Conservation (phyloP, 1,140 invertebrate species). For the Drosophila pseudoananassae region DNA sequence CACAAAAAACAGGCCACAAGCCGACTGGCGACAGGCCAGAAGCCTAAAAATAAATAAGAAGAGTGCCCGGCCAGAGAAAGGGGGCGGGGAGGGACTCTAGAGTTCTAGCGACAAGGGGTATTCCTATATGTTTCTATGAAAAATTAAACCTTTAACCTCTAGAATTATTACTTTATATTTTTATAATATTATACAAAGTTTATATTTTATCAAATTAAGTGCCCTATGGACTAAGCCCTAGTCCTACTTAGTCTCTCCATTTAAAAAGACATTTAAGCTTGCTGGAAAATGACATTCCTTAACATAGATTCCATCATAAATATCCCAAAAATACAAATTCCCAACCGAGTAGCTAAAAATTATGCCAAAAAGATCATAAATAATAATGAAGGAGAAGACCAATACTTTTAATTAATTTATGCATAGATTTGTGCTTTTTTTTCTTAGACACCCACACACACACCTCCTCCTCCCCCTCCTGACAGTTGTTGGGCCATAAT, state of each 20-base stretch:
- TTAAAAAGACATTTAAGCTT: conserved; percentile 68
- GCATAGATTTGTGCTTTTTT: conserved; percentile 13
- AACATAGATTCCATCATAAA: conserved; percentile 49
- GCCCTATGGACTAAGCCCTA: too few species aligned
- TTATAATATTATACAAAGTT: too few species aligned
- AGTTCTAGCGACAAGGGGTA: too few species aligned
- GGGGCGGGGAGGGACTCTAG: too few species aligned
- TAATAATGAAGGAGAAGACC: conserved; percentile 39
- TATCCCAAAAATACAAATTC: conserved; percentile 45
- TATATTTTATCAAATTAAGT: too few species aligned
- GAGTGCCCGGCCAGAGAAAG: not conserved
- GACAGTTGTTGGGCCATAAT: conserved; percentile 73
- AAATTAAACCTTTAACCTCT: too few species aligned
- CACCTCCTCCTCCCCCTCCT: not conserved
- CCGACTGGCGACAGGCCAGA: conserved; percentile 63
- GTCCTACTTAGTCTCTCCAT: conserved; percentile 45
- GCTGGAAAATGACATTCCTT: conserved; percentile 10
- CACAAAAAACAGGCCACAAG: conserved; percentile 48
- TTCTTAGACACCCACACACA: conserved; percentile 5
- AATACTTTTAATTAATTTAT: conserved; percentile 72
- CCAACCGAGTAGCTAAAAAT: conserved; percentile 46
- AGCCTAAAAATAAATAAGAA: conserved; percentile 64
- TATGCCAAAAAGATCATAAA: conserved; percentile 68
- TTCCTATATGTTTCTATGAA: too few species aligned
- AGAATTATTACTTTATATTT: not conserved